Evolutionary conservation across 2,888 invertebrate genomes (phyloP), one percentile per base, ranked within the genome.

Genomic region (Ferdinandea cuprea): DNA sequence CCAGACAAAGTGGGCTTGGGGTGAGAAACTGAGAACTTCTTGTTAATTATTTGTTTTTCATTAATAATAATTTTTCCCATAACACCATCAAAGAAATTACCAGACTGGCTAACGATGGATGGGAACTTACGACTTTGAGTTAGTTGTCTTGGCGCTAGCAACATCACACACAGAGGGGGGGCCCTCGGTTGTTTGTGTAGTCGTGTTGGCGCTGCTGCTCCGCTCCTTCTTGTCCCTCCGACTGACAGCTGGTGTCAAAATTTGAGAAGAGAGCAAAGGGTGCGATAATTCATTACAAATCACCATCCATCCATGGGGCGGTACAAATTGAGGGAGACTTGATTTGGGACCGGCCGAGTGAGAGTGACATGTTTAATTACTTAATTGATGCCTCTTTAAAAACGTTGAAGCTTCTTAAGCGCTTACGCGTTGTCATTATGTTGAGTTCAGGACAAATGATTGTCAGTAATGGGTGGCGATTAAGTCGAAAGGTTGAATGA

Each of bases 221-320:
- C 25, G 3, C 25, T 25, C 5, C 25, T 5, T 25, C 25, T 5
- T 25, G 25, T 25, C 13, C 19, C 21, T 9, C 61, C 48, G 61
- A 40, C 63, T 59, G 76, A 78, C 78, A 78, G 78, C 63, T 72
- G 44, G 44, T n/a, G 72, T 72, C 78, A 77, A 63, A 77, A 42
- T 56, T 50, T 11, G 19, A 71, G 58, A 78, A 37, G 58, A 48
- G 19, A 58, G 46, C 35, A 78, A 72, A 63, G 71, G 65, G 78
- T 78, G 58, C 8, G 71, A 65, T 78, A 69, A 69, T 48, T 25
- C 15, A 48, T 35, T 42, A 58, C 56, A 65, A 54, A 63, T 54
- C 48, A 58, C 35, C 19, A 35, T 71, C n/a, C 3, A 2, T 3
- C 5, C 25, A 25, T 28, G 42, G 35, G 65, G 63, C 44, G 44